A percentile compares a stretch with the other conserved stretches of the same genome.
phyloP scores from a whole-genome alignment of 2,888 invertebrate species.

The Pycnomerus fuliginosus region DNA sequence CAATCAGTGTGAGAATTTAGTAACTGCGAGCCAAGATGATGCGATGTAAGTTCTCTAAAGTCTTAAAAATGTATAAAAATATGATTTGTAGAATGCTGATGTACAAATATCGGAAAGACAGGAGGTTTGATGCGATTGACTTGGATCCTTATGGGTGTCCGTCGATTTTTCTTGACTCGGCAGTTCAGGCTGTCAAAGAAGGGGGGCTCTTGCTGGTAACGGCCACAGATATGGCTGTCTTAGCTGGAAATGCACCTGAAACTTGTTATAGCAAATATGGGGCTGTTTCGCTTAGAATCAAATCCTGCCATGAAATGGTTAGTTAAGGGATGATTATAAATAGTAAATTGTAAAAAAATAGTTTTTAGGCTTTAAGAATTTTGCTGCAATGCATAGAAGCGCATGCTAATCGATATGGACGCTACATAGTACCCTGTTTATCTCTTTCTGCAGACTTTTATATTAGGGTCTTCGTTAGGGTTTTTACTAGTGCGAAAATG shows the following conservation, averaged over 20 bases:
- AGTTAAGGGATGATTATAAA: slow-evolving; percentile 28
- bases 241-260: slow-evolving; percentile 95
- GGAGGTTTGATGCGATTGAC: slow-evolving; percentile 87
- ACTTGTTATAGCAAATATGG: slow-evolving; percentile 93
- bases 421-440: slow-evolving; percentile 87
- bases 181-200: slow-evolving; percentile 76
- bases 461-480: slow-evolving; percentile 86
- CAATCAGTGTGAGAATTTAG: slow-evolving; percentile 73
- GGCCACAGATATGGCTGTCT: slow-evolving; percentile 95
- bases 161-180: slow-evolving; percentile 85
- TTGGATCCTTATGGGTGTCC: slow-evolving; percentile 98
- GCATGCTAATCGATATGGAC: slow-evolving; percentile 89
- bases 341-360: slow-evolving; percentile 3
- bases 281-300: slow-evolving; percentile 79
- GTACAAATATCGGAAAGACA: slow-evolving; percentile 71
- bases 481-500: slow-evolving; percentile 75
- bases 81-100: slow-evolving; percentile 70
- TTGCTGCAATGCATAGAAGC: slow-evolving; percentile 86
- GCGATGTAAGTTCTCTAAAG: slow-evolving; percentile 68
- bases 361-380: slow-evolving; percentile 82
- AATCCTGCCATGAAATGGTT: slow-evolving; percentile 94
- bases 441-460: slow-evolving; percentile 97
- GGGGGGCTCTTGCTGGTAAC: slow-evolving; percentile 91
- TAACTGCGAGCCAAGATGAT: slow-evolving; percentile 79
- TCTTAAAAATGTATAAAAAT: not conserved